These are phyloP conservation scores for Copsychus sechellarum DNA, from an alignment of 2,113 vertebrate genomes.

Conservation along the genomic window DNA sequence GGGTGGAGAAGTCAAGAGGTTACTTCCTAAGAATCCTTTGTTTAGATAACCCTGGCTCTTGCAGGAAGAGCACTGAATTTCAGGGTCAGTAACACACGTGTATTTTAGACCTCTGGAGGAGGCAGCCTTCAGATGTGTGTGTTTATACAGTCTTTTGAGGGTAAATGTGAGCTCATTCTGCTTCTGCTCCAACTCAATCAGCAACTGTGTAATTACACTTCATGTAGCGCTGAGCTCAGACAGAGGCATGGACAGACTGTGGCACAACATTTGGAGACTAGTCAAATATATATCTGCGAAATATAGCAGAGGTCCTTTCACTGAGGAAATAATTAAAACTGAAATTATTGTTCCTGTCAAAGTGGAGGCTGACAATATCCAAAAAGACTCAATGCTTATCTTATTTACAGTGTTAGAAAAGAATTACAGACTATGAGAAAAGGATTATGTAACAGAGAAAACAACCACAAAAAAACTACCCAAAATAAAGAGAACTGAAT, in stretches of 20 bases:
- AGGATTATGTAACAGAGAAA: background rate
- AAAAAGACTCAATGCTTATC: background rate
- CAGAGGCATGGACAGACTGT: background rate
- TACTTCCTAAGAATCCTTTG: background rate
- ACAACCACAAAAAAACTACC: background rate
- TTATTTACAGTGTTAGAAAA: background rate
- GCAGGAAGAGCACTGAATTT: background rate
- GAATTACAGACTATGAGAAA: background rate
- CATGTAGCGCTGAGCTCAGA: background rate
- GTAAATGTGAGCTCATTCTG: background rate
- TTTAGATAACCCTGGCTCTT: slow-evolving; percentile 21
- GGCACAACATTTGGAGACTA: background rate
- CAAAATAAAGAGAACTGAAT: background rate
- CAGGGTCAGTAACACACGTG: background rate
- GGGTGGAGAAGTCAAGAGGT: slow-evolving; percentile 1
- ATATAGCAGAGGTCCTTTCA: background rate
- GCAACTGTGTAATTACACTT: background rate
- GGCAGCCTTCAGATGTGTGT: background rate
- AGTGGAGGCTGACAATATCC: background rate
- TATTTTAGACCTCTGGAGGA: background rate
- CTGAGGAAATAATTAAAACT: background rate
- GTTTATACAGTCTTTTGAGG: background rate
- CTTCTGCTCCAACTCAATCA: background rate
- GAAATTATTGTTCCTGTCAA: background rate
- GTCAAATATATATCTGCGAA: background rate